phyloP scores from a whole-genome alignment of 2,888 invertebrate species.

The Sclerodermus sp. region DNA sequence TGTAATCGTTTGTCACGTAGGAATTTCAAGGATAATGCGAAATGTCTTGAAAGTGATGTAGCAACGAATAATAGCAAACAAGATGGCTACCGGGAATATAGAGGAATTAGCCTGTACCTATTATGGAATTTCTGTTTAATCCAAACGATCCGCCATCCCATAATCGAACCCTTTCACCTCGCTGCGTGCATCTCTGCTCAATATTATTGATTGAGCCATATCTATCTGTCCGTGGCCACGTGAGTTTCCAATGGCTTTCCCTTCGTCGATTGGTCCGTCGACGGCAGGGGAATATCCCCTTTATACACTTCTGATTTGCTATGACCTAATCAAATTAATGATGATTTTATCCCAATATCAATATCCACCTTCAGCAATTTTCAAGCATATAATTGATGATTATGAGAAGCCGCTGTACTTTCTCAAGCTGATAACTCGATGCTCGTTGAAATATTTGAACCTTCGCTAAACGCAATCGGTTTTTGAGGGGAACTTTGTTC shows the following conservation, averaged over 20 bases:
- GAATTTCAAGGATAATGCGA: too few species aligned
- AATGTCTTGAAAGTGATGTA: too few species aligned
- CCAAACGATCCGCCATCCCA: slow-evolving; percentile 1
- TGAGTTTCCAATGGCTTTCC: slow-evolving; percentile 24
- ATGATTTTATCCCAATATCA: slow-evolving; percentile 25
- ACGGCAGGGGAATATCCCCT: slow-evolving; percentile 12
- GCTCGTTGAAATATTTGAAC: too few species aligned
- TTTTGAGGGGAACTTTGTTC: too few species aligned
- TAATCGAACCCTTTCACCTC: slow-evolving; percentile 10
- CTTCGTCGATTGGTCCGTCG: slow-evolving; percentile 13
- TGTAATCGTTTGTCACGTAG: too few species aligned
- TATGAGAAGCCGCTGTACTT: too few species aligned
- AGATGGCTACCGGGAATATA: slow-evolving; percentile 8
- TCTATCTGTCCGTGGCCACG: slow-evolving; percentile 11
- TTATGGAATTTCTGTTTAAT: slow-evolving; percentile 9
- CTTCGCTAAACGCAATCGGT: too few species aligned
- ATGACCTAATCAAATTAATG: slow-evolving; percentile 28
- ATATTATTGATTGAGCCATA: too few species aligned
- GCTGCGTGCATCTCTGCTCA: too few species aligned
- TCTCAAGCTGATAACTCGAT: too few species aligned
- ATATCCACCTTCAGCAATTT: slow-evolving; percentile 10
- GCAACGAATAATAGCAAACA: not conserved
- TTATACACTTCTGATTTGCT: slow-evolving; percentile 9
- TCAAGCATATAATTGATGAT: slow-evolving; percentile 3
- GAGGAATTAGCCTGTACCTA: slow-evolving; percentile 6